A percentile compares a stretch with the other conserved stretches of the same genome.
phyloP scores from a whole-genome alignment of 2,888 invertebrate species.

The Bruchidius siliquastri region DNA sequence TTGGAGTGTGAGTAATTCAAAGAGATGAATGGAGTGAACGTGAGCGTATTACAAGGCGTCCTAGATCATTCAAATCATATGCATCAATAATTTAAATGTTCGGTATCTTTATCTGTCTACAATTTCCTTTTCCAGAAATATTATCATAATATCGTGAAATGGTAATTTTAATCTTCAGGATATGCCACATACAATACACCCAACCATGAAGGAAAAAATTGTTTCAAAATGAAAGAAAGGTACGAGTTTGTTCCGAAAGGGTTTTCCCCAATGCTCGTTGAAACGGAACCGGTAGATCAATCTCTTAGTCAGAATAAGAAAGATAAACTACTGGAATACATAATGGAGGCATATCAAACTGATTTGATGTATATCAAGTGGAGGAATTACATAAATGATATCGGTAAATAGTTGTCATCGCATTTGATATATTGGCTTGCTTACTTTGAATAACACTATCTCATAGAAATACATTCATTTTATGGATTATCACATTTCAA shows the following conservation, averaged over 20 bases:
- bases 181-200: conserved; percentile 19
- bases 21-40: too few relatives aligned
- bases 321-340: conserved; percentile 34
- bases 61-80: too few relatives aligned
- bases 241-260: conserved; percentile 57
- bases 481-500: too few relatives aligned
- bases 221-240: conserved; percentile 48
- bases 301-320: conserved; percentile 38
- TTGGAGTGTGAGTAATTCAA: too few relatives aligned
- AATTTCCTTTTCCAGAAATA: too few relatives aligned
- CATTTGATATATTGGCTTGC: conserved; percentile 1
- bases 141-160: neutral
- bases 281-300: conserved; percentile 30
- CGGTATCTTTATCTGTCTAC: too few relatives aligned
- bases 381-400: conserved; percentile 35
- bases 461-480: too few relatives aligned
- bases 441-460: neutral
- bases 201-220: conserved; percentile 19
- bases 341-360: conserved; percentile 37
- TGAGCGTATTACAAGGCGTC: too few relatives aligned
- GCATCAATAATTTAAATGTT: too few relatives aligned
- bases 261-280: conserved; percentile 53
- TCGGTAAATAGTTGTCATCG: conserved; percentile 24
- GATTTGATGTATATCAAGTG: conserved; percentile 42
- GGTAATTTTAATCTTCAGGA: neutral